Evolutionary conservation across 1,140 invertebrate species (phyloP).

Genomic region (Neuroterus valhalla): DNA sequence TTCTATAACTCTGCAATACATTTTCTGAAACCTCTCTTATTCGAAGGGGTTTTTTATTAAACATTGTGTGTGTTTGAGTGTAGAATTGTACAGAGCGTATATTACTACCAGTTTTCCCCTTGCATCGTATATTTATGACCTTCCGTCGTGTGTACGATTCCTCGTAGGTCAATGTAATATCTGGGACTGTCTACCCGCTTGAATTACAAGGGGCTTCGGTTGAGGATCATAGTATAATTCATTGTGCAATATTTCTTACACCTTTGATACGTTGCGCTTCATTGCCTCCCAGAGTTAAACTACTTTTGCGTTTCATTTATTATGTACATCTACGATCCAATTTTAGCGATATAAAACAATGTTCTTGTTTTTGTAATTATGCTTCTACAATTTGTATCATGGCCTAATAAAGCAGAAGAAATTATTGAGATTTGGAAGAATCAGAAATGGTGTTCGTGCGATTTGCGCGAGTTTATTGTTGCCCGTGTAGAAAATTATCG

Average conservation of each 20-base stretch:
- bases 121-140: slow-evolving; percentile 21
- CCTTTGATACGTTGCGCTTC: slow-evolving; percentile 24
- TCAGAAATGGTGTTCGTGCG: no score
- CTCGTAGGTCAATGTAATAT: slow-evolving; percentile 26
- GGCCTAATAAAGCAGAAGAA: not conserved
- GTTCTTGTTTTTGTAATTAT: no score
- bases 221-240: slow-evolving; percentile 16
- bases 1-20: not conserved
- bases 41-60: not conserved
- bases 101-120: slow-evolving; percentile 15
- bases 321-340: no score
- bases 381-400: not conserved
- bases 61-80: not conserved
- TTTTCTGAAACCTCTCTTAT: not conserved
- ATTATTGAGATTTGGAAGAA: no score
- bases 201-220: slow-evolving; percentile 11
- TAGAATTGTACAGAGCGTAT: slow-evolving; percentile 6
- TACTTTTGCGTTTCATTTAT: not conserved
- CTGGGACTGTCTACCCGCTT: slow-evolving; percentile 12
- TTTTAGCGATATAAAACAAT: no score
- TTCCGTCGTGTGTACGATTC: slow-evolving; percentile 11
- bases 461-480: no score
- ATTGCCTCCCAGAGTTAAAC: slow-evolving; percentile 15
- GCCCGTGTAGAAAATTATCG: no score
- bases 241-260: slow-evolving; percentile 27